A percentile compares a stretch with the other conserved stretches of the same genome.
Evolutionary conservation across 2,113 vertebrate species (phyloP).

Genomic region (Loxodonta africana): DNA sequence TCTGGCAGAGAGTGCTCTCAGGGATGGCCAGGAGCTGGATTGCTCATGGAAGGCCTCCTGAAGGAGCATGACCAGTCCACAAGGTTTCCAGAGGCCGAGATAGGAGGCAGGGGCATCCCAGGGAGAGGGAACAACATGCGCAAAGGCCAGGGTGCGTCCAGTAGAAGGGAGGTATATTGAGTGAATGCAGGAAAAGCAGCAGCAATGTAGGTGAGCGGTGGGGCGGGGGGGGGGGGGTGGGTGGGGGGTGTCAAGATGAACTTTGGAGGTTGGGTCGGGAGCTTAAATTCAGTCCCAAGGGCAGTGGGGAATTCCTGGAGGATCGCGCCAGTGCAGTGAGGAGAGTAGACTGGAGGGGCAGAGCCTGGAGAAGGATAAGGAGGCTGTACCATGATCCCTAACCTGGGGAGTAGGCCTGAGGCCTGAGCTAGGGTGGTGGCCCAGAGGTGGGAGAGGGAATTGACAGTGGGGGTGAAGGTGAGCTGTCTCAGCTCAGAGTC

Average conservation of each 20-base stretch:
- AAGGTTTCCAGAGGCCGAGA: not conserved
- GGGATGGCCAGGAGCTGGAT: not conserved
- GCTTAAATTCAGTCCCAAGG: constrained; percentile 45
- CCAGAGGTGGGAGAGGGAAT: not conserved
- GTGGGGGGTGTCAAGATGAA: not conserved
- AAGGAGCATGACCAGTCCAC: not conserved
- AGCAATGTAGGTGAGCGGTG: not conserved
- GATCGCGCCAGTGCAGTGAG: not conserved
- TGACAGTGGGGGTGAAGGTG: not conserved
- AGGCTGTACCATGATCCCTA: not conserved
- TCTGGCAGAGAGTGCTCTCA: not conserved
- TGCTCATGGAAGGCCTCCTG: not conserved
- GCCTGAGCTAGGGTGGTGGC: not conserved
- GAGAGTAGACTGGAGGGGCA: not conserved
- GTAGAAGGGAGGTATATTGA: not conserved
- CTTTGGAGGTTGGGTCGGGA: not conserved
- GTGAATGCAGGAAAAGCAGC: not conserved
- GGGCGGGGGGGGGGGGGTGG: not conserved
- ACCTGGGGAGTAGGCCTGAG: not conserved
- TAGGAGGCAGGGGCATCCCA: not conserved
- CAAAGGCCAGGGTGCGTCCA: not conserved
- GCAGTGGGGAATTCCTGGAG: not conserved
- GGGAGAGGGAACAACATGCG: not conserved
- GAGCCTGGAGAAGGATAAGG: not conserved
- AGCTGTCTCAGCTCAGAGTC: not conserved